A percentile compares a stretch with the other conserved stretches of the same genome.
phyloP scores from a whole-genome alignment of 2,888 invertebrate species.

The Amphipyra berbera region DNA sequence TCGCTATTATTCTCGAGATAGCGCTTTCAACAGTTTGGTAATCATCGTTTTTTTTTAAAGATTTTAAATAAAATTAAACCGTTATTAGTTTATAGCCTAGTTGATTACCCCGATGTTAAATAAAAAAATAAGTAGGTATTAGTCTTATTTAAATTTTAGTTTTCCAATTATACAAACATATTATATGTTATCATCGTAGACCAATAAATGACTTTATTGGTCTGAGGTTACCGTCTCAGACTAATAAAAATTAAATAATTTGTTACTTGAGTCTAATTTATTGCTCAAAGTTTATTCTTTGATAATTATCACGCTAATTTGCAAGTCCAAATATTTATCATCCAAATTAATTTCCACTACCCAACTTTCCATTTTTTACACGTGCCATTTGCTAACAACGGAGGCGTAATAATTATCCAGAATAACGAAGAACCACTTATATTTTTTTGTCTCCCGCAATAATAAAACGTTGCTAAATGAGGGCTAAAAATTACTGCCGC shows the following conservation, averaged over 20 bases:
- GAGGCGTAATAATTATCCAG: slow-evolving; percentile 64
- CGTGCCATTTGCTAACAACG: slow-evolving; percentile 55
- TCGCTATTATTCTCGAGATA: slow-evolving; percentile 4
- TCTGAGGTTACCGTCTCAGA: no score
- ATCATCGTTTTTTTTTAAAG: neutral
- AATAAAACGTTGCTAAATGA: slow-evolving; percentile 76
- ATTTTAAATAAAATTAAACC: no score
- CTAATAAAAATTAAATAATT: no score
- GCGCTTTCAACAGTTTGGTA: slow-evolving; percentile 6
- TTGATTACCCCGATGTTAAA: no score
- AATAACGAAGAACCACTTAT: slow-evolving; percentile 65
- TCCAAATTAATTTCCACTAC: slow-evolving; percentile 7
- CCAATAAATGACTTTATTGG: no score
- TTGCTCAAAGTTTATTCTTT: no score
- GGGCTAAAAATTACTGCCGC: slow-evolving; percentile 78
- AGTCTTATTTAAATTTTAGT: no score
- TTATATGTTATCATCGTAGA: no score
- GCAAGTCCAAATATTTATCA: slow-evolving; percentile 1
- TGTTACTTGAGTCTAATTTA: no score
- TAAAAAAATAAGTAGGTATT: no score
- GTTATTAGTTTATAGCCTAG: no score
- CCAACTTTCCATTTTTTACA: slow-evolving; percentile 21
- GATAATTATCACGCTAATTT: neutral
- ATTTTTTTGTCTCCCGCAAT: slow-evolving; percentile 66
- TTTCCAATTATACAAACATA: no score